Evolutionary conservation across 2,113 vertebrate genomes (phyloP), one percentile per base, ranked within the genome.

Genomic region (Neolamprologus hecqui): DNA sequence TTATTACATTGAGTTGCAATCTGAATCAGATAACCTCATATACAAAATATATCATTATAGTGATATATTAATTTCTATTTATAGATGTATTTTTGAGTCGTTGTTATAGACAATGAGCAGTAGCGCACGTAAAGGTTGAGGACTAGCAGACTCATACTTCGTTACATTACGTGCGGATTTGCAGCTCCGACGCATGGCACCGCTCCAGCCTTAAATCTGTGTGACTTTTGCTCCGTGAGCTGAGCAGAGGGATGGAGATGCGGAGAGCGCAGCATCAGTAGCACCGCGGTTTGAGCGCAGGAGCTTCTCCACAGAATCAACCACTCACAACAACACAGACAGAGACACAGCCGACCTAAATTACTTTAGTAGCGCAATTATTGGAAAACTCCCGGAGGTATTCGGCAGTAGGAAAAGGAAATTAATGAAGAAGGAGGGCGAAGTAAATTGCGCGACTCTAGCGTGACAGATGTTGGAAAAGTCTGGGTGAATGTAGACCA

Each of bases 361-460:
- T 96, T 94, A 90, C 91, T 90, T 81, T 81, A 88, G 90, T 55
- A 79, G 58, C 89, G 90, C 92, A 95, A 96, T 96, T 96, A 96
- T 94, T 92, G 87, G 31, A 31, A 63, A 81, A 91, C 47, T 85
- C 88, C 95, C 94, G 17, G 90, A 90, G 94, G 94, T 90, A 17
- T 68, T 82, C 82, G 4, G 40, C 79, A 90, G 90, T 84, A 79
- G 57, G 42, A 33, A 87, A 35, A 81, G 84, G 79, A 87, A 88
- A 86, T 92, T 93, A 94, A 94, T 42, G 93, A 94, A 89, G 93
- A 84, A 95, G 83, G 89, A 92, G 94, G 92, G 88, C 89, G 90
- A 92, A 91, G 93, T 82, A 28, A 90, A 84, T 54, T 84, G 84
- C 89, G 83, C 35, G 68, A 88, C 81, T 90, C 4, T 68, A 82